Evolutionary conservation across 2,888 invertebrate species (phyloP).

Genomic region (Bursaphelenchus okinawaensis): DNA sequence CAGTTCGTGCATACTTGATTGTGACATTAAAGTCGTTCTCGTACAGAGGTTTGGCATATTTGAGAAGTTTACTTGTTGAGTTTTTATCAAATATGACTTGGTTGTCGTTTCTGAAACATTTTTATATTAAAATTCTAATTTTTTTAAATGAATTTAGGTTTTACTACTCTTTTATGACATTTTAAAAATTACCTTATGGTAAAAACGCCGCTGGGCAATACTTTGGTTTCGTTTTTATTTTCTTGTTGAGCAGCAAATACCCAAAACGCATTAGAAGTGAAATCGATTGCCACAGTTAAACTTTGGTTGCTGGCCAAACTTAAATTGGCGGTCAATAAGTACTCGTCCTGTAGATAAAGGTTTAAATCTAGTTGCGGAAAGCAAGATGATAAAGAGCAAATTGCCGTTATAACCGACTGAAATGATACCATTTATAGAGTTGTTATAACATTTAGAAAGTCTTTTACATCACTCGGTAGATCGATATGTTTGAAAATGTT

Average conservation of each 20-base stretch:
- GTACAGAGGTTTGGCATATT: neutral
- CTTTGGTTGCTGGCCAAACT: neutral
- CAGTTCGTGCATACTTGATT: neutral
- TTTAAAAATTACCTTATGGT: neutral
- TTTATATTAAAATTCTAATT: too few relatives aligned
- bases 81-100: neutral
- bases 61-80: neutral
- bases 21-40: conserved; percentile 1
- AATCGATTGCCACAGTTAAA: conserved; percentile 2
- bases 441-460: neutral
- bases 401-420: neutral
- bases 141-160: too few relatives aligned
- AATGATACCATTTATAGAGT: neutral
- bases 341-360: neutral
- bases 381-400: conserved; percentile 6
- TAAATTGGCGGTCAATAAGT: neutral
- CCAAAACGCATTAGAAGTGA: conserved; percentile 5
- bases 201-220: neutral
- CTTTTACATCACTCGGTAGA: neutral
- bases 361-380: conserved; percentile 3
- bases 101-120: neutral
- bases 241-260: neutral
- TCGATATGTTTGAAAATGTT: too few relatives aligned
- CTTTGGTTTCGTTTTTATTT: neutral
- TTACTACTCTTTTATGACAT: too few relatives aligned